Evolutionary conservation across 1,140 invertebrate genomes (phyloP), one percentile per base, ranked within the genome.

Genomic region (Drusus annulatus): DNA sequence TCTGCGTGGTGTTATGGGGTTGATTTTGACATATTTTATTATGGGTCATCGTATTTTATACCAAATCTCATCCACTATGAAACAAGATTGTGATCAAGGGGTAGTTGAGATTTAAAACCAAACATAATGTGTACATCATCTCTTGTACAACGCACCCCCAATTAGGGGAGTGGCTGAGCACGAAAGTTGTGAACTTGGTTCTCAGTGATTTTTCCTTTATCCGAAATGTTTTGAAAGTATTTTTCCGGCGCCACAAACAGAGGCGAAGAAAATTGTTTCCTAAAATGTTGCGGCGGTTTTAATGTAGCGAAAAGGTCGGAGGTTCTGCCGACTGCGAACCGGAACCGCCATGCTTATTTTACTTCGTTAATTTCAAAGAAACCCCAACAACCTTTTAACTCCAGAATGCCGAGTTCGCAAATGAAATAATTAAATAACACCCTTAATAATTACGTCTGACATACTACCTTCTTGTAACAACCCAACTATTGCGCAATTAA

Each of bases 221-320:
- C 36, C 36, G 36, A 45, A 45, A 45, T 45, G 36, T 45, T 45
- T 45, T 45, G 1, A 45, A 45, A 45, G 36, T 13, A 45, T 45
- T 45, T 69, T 28, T 54, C 13, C 69, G 50, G 50, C 51, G 50
- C 69, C 69, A 28, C 69, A 74, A 74, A 25, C 68, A 15, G 69
- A 56, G 52, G 19, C 51, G 52, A 28, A 15, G 69, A 54, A 74
- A 52, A 74, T 56, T 71, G 36, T 51, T 74, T 56, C 69, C 69
- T 15, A 56, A 56, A 54, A 56, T 51, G 69, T 4, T 74, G 69
- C 51, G 69, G 69, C 52, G 21, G 69, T 25, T 74, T 74, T 74
- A 74, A 74, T 74, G 69, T 74, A 56, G 50, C 69, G 28, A 54
- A 54, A 74, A 56, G 69, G 69, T 56, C 16, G 51, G 19, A 74